Evolutionary conservation across 37 sponge, comb jelly and placozoan genomes (phyloP), one percentile per base, ranked within the genome.

Genomic region (Corticium candelabrum): DNA sequence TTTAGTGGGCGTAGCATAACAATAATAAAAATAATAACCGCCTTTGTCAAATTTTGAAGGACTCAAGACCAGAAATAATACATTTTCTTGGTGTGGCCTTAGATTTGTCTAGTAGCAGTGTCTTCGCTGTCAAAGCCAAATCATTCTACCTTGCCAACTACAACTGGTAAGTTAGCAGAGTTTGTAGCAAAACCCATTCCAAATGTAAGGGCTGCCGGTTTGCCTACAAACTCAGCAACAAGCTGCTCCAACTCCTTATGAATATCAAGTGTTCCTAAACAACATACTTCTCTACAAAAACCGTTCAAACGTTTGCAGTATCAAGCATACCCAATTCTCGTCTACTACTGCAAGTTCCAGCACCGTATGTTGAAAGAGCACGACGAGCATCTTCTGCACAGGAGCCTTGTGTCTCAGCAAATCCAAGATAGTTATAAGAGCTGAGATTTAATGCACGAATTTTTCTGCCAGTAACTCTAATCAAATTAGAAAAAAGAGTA

Each of bases 121-220:
- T 27, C n/a, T 31, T 2, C 35, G 2, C 4, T 1, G n/a, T 30
- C 34, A 29, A 36, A 0, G 41, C 76, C 27, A 15, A 2, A 29
- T 1, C 76, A 3, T 41, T 82, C 75, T 77, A 94, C 95, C 84
- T 99, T 95, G 77, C 85, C 83, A 37, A 94, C 71, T 0, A 99
- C 82, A 33, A 90, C 86, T 0, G 93, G 93, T 5, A 99, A 86
- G 77, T 95, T 95, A 30, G 83, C 83, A 36, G 99, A 95, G 82
- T 99, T 99, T 67, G 96, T 95, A 35, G 89, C 93, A 85, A 99
- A 95, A 3, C 99, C 99, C 99, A 99, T 99, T 1, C 96, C 96
- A 86, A 99, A 99, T 29, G 87, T 85, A 2, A 95, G 11, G 34
- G 93, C 91, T 67, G 82, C 96, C 37, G 85, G 84, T 57, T 99